Percentiles rank a stretch among this genome's conserved stretches.
phyloP scores from a whole-genome alignment of 2,797 vertebrate genomes.

The Lycodopsis pacificus region DNA sequence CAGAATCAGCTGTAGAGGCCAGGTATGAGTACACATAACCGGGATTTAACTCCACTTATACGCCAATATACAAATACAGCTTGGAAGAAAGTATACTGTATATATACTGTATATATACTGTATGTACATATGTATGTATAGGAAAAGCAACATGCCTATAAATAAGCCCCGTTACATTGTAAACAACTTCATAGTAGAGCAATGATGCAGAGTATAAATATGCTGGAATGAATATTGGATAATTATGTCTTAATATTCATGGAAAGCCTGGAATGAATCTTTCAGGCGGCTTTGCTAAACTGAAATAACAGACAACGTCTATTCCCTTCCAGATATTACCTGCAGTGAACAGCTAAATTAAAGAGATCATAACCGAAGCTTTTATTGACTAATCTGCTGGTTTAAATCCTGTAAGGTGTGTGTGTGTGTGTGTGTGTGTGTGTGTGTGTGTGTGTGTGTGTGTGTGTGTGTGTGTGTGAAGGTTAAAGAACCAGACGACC shows the following conservation, averaged over 20 bases:
- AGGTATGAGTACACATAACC: background rate
- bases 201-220: background rate
- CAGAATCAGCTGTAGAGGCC: background rate
- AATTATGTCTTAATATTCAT: conserved; percentile 22
- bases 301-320: background rate
- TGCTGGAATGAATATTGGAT: background rate
- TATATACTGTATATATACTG: too few species aligned
- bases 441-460: too few species aligned
- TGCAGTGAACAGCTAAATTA: conserved; percentile 7
- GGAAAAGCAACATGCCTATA: background rate
- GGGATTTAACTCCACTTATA: background rate
- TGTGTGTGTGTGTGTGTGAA: too few species aligned
- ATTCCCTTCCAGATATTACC: conserved; percentile 15
- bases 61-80: background rate
- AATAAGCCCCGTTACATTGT: background rate
- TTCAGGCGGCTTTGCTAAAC: background rate
- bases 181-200: background rate
- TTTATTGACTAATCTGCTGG: background rate
- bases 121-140: too few species aligned
- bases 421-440: too few species aligned
- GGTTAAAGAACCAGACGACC: background rate
- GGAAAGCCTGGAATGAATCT: background rate
- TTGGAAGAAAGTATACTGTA: background rate
- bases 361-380: background rate
- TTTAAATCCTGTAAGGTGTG: background rate